Evolutionary conservation across 2,797 vertebrate species (phyloP).

Genomic region (Cryptoblepharus egeriae): DNA sequence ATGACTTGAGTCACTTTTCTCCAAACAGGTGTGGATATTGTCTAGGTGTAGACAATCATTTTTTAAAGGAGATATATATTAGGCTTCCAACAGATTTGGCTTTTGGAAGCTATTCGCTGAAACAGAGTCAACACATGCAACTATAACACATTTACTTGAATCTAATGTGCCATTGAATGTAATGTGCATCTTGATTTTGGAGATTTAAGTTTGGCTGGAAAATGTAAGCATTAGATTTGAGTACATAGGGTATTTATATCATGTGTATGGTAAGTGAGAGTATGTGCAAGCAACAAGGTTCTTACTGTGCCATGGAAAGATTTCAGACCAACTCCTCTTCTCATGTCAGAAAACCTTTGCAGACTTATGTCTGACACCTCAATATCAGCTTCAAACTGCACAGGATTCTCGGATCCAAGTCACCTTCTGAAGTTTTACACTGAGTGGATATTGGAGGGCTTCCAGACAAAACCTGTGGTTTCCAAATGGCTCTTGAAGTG

Average conservation of each 20-base stretch:
- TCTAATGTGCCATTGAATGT: too few species aligned
- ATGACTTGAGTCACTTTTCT: background rate
- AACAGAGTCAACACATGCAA: background rate
- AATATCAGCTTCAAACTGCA: background rate
- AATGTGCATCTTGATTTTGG: too few species aligned
- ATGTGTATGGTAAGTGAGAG: background rate
- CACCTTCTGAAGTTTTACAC: background rate
- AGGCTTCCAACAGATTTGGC: fast-evolving
- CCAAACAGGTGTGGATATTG: background rate
- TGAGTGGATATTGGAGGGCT: constrained; percentile 2
- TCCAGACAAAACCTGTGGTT: background rate
- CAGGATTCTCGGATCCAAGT: background rate
- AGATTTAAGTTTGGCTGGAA: too few species aligned
- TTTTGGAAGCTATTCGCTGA: background rate
- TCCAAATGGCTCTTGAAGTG: constrained; percentile 4
- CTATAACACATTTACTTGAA: too few species aligned
- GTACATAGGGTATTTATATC: too few species aligned
- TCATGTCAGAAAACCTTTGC: background rate
- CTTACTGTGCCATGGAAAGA: constrained; percentile 2
- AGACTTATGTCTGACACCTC: background rate
- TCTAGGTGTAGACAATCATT: background rate
- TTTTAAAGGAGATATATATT: background rate
- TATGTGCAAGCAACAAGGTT: background rate
- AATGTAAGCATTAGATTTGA: too few species aligned
- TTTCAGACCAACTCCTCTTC: background rate